Evolutionary conservation across 92 coral and sea anemone species (phyloP), one percentile per base, ranked within the genome.

Genomic region (Siderastrea radians): DNA sequence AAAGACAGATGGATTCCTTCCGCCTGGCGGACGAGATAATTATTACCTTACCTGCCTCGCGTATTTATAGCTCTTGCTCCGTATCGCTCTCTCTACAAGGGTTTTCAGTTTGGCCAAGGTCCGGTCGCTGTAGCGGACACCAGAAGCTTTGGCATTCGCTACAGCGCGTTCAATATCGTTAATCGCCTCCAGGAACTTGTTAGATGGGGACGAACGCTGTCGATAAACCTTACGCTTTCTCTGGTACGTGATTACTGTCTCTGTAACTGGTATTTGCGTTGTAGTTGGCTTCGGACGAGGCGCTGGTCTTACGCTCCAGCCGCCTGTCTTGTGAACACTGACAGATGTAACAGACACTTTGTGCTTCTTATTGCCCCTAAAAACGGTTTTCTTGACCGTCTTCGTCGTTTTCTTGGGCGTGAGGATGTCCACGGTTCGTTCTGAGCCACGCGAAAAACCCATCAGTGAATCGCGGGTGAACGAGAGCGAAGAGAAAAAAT

Each of bases 151-250:
- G 3, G 98, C 98, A 12, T 92, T 93, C 3, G 92, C 93, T 11
- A 95, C 84, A 0, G 94, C 97, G 8, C 94, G 92, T 61, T 97
- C 98, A 45, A 97, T 92, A 2, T 92, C 95, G 69, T 90, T 91
- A 49, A 97, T 55, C 15, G 98, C 98, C 58, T 89, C 94, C 2
- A 89, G 91, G 60, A 97, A 93, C 81, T 93, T 94, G 84, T 95
- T 92, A 2, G 98, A 95, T 2, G 98, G 98, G 5, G 96, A 87
- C 0, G 90, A 49, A 17, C 98, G 95, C 6, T 75, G 85, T 55
- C 88, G 81, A 75, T 90, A 91, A 16, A 89, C 89, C 81, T 85
- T 95, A 7, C 75, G 84, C 48, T 86, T 74, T 51, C 74, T 84
- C n/a, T 72, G 50, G 43, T 84, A 84, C 6, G 72, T 84, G 17